phyloP scores from a whole-genome alignment of 2,797 vertebrate species.

The Peromyscus aztecus region DNA sequence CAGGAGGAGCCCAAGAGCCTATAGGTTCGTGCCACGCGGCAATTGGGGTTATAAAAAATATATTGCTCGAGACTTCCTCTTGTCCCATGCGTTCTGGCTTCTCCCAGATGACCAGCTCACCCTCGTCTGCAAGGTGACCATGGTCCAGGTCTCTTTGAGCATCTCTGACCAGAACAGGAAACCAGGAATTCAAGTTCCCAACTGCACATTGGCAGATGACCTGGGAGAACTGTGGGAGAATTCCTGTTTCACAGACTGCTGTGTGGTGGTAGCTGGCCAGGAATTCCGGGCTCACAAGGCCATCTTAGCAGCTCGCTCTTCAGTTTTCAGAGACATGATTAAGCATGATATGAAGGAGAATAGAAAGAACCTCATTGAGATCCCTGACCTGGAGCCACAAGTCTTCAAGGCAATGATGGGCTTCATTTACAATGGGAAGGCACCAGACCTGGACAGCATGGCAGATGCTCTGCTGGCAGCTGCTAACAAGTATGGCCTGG shows the following conservation, averaged over 20 bases:
- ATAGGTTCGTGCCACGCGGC: accelerated
- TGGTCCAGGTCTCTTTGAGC: accelerated
- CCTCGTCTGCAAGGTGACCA: accelerated
- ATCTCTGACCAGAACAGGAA: accelerated
- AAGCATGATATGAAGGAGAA: too few species aligned
- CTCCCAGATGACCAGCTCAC: not conserved
- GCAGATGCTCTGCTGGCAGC: not conserved
- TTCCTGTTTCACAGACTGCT: not conserved
- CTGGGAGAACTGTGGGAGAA: not conserved
- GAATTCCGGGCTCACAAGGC: not conserved
- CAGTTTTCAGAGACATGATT: not conserved
- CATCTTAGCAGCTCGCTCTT: not conserved
- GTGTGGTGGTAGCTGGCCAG: not conserved
- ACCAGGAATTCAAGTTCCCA: accelerated
- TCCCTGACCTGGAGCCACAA: not conserved
- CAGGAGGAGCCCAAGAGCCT: accelerated
- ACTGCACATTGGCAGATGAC: accelerated
- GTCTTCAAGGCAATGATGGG: not conserved
- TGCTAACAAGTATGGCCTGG: not conserved
- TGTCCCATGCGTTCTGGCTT: not conserved
- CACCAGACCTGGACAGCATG: not conserved
- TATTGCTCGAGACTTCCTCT: not conserved
- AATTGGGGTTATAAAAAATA: not conserved
- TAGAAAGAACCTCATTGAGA: not conserved
- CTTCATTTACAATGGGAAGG: not conserved